Conservation (phyloP, 1,140 invertebrate genomes). For the Saccostrea glomerata region DNA sequence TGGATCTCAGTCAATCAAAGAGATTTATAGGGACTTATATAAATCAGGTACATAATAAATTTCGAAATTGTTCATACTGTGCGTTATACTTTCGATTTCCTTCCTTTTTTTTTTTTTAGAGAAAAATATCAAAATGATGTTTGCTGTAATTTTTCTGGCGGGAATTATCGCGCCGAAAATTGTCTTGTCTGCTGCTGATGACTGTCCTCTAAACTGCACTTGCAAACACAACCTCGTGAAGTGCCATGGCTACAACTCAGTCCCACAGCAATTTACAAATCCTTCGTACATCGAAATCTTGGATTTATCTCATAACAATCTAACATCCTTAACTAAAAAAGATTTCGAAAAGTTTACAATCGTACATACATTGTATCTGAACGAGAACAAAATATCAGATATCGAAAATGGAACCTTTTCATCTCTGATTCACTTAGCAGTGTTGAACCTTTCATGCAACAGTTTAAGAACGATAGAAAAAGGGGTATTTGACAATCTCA, state of each 20-base stretch:
- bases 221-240: neutral
- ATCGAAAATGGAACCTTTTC: slow-evolving; percentile 12
- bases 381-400: neutral
- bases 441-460: neutral
- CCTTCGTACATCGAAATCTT: neutral
- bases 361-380: neutral
- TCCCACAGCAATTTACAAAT: slow-evolving; percentile 4
- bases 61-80: too few species aligned
- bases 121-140: neutral
- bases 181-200: neutral
- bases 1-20: too few species aligned
- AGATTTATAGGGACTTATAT: too few species aligned
- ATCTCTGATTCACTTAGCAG: neutral
- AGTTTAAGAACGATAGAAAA: neutral
- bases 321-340: neutral
- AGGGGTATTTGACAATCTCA: neutral
- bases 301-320: neutral
- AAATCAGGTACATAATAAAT: too few species aligned
- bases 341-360: neutral
- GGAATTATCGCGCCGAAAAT: neutral
- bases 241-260: neutral
- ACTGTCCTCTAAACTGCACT: neutral
- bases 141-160: neutral
- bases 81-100: neutral
- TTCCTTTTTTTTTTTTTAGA: neutral